Evolutionary conservation across 2,888 invertebrate species (phyloP).

Genomic region (Xestia xanthographa): DNA sequence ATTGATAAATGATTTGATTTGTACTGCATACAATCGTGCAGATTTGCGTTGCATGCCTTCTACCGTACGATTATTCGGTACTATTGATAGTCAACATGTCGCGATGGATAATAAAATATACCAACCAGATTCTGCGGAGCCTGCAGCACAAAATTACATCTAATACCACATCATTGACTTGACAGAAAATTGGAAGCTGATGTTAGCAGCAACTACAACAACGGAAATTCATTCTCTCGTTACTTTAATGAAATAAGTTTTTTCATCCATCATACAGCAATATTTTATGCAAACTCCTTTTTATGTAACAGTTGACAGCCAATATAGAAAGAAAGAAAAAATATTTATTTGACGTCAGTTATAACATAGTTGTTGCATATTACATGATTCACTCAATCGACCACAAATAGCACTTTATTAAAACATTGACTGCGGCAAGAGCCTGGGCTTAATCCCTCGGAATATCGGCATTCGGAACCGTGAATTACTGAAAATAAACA

Average conservation of each 20-base stretch:
- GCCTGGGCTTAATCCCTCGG: constrained; percentile 35
- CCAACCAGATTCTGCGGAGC: background rate
- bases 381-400: too few species aligned
- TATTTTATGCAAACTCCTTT: too few species aligned
- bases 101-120: background rate
- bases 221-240: too few species aligned
- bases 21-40: background rate
- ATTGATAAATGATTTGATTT: constrained; percentile 8
- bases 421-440: background rate
- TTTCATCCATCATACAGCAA: too few species aligned
- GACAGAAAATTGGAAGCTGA: constrained; percentile 1
- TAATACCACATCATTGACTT: background rate
- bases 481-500: constrained; percentile 4
- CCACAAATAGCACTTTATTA: background rate
- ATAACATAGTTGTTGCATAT: too few species aligned
- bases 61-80: too few species aligned
- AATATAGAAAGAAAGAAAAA: too few species aligned
- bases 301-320: too few species aligned
- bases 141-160: constrained; percentile 16
- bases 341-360: too few species aligned
- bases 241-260: too few species aligned
- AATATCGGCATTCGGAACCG: constrained; percentile 40
- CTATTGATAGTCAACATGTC: background rate
- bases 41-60: background rate
- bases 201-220: background rate